Base-by-base conservation (phyloP, 2,113 vertebrate genomes). In the Platycercus adscitus region DNA sequence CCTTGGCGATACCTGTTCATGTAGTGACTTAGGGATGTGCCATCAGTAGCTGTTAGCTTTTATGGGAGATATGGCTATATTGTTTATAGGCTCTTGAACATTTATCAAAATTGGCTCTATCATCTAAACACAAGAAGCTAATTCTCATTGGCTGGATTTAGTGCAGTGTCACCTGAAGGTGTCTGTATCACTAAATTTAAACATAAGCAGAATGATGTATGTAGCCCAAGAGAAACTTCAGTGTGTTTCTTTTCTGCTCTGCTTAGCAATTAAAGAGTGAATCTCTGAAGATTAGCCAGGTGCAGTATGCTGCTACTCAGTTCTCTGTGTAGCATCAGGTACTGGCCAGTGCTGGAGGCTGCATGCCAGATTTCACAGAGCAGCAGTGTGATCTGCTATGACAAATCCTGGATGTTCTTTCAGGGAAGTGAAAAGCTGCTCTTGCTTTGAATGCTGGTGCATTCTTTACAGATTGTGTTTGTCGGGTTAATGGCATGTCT, bases 71-170 rank as follows among this genome's bases (percentile, higher is more conserved):
- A 2, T 13, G 16, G 19, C 29, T 49, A 0, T 78, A 46, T 87
- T 86, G 49, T 87, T 91, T 92, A 66, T 82, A 86, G 60, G 47
- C 89, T 8, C 61, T 73, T 3, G 3, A 91, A 55, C 20, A 13
- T 73, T 88, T 90, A 39, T 60, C 72, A 79, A 78, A 88, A 81
- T 90, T 58, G 25, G 1, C 25, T 88, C 58, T 43, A 81, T 89
- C 50, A 66, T 13, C 20, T 82, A 58, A 87, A 79, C 72, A 44
- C 43, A 84, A 89, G 56, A 89, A 90, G 41, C 39, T 92, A 85
- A 86, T 96, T 95, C 70, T 90, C 89, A 95, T 61, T 77, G 91
- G 89, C 75, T 89, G 31, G 39, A 23, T 89, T 95, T 93, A 88
- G 56, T 94, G 69, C 63, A 44, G n/a, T 29, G 82, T 89, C 88